These are phyloP conservation scores for Rhipidura dahli DNA, from an alignment of 2,113 vertebrate genomes.

Conservation along the genomic window DNA sequence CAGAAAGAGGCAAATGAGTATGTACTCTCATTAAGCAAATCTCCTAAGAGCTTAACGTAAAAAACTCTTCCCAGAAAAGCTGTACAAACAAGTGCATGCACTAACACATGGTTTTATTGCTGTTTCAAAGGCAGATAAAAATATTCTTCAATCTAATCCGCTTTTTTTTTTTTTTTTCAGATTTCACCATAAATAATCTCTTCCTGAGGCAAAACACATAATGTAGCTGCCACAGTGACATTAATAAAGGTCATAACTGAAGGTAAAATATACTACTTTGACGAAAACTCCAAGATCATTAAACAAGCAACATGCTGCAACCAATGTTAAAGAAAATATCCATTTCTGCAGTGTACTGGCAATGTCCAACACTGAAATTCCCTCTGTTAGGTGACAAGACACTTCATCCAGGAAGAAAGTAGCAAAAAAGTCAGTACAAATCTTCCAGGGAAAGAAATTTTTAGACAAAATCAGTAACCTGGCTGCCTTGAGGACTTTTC, in stretches of 20 bases:
- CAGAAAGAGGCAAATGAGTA: constrained; percentile 56
- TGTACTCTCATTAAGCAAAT: constrained; percentile 48
- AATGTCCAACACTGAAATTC: neutral
- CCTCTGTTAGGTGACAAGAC: neutral
- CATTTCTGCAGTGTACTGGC: neutral
- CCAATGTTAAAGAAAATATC: neutral
- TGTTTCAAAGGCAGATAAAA: constrained; percentile 7
- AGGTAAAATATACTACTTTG: neutral
- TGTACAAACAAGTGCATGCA: constrained; percentile 5
- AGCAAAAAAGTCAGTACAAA: neutral
- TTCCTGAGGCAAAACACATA: neutral
- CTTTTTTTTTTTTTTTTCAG: neutral
- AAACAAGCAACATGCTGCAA: neutral
- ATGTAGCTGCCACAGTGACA: neutral
- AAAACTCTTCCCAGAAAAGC: constrained; percentile 16
- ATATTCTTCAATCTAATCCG: neutral
- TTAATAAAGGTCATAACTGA: neutral
- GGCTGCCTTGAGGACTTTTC: neutral
- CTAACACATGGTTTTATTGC: neutral
- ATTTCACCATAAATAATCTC: neutral
- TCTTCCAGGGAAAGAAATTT: neutral
- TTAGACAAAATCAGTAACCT: neutral
- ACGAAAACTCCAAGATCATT: neutral
- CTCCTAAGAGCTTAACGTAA: constrained; percentile 27
- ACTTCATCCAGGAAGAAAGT: neutral